These are phyloP conservation scores for Lepidocyrtoides sp. DNA, from an alignment of 2,888 invertebrate genomes.

Conservation along the genomic window DNA sequence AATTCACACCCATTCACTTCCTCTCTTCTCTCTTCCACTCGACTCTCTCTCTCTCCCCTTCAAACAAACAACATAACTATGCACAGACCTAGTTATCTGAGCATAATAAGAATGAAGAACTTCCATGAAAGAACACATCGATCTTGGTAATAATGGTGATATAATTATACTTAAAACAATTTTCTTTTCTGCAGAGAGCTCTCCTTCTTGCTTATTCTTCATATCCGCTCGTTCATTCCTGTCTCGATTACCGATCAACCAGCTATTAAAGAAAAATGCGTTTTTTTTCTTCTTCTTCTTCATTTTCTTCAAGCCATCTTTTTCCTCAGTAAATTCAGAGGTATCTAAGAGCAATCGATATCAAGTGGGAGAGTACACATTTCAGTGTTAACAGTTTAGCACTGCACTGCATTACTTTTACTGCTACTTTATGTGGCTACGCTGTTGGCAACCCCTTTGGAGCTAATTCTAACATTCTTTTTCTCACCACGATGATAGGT, in stretches of 20 bases:
- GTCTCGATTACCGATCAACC: slow-evolving; percentile 69
- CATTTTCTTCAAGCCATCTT: slow-evolving; percentile 13
- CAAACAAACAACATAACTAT: background rate
- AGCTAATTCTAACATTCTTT: slow-evolving; percentile 76
- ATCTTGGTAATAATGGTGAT: slow-evolving; percentile 67
- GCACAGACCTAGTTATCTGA: background rate
- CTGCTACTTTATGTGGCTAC: background rate
- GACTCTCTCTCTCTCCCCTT: too few species aligned
- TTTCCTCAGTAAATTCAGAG: background rate
- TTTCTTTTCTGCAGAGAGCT: slow-evolving; percentile 50
- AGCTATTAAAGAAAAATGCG: slow-evolving; percentile 67
- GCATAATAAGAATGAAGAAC: background rate
- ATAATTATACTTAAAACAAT: slow-evolving; percentile 71
- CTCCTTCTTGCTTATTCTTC: slow-evolving; percentile 56
- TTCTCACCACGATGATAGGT: slow-evolving; percentile 77
- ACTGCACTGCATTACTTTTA: background rate
- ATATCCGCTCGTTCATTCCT: slow-evolving; percentile 64
- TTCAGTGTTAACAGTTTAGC: slow-evolving; percentile 4
- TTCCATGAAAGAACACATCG: slow-evolving; percentile 40
- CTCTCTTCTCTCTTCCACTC: background rate
- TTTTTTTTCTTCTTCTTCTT: slow-evolving; percentile 22
- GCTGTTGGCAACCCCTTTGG: slow-evolving; percentile 22
- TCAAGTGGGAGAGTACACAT: background rate
- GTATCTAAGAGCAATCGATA: background rate
- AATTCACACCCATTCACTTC: slow-evolving; percentile 65